These are phyloP conservation scores for Geodia barretti DNA, from an alignment of 37 sponge, comb jelly and placozoan species.

Conservation along the genomic window DNA sequence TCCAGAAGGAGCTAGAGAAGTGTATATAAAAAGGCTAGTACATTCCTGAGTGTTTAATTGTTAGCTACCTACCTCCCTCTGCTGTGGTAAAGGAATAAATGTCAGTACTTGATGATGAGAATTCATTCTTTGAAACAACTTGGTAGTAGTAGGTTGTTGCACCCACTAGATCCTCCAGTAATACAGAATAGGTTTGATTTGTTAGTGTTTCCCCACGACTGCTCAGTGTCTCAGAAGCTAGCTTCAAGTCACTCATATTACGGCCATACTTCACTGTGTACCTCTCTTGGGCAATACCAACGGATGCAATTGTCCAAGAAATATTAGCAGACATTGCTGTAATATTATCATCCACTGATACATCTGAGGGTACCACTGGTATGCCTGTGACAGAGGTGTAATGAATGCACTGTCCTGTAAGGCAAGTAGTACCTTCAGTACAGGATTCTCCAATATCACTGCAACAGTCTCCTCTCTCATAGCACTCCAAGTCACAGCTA, in stretches of 20 bases:
- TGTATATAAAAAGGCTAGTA: neutral
- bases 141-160: slow-evolving; percentile 24
- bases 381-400: neutral
- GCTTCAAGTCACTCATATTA: neutral
- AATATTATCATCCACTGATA: neutral
- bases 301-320: neutral
- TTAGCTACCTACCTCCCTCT: neutral
- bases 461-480: slow-evolving; percentile 23
- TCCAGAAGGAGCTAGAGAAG: neutral
- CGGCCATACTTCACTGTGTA: neutral
- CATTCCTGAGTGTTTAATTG: no score
- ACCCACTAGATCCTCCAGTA: neutral
- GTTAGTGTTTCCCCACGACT: neutral
- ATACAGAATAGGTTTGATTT: slow-evolving; percentile 11
- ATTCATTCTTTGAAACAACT: slow-evolving; percentile 19
- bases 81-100: neutral
- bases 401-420: neutral
- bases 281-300: neutral
- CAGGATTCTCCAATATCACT: slow-evolving; percentile 13
- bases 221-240: neutral
- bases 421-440: neutral
- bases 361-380: neutral
- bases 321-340: neutral
- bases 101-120: neutral
- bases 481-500: slow-evolving; percentile 13